These are phyloP conservation scores for Leptobrachium leishanense DNA, from an alignment of 2,113 vertebrate genomes.

Conservation along the genomic window DNA sequence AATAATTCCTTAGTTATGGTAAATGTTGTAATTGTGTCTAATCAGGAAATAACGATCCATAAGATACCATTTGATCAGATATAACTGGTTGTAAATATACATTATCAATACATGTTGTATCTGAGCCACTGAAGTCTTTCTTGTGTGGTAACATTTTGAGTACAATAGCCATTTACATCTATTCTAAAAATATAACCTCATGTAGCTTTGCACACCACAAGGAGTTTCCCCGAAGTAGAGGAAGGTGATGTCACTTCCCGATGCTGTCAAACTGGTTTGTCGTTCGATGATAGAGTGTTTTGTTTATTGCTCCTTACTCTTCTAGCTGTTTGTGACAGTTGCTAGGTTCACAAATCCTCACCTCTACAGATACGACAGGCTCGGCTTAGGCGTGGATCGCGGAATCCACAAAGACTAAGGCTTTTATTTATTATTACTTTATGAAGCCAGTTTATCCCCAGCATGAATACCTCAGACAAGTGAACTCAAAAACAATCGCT, in stretches of 20 bases:
- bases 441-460: too few relatives aligned
- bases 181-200: constrained; percentile 56
- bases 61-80: background rate
- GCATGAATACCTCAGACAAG: too few relatives aligned
- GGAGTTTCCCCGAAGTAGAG: constrained; percentile 72
- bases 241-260: constrained; percentile 75
- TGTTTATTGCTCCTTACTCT: constrained; percentile 7
- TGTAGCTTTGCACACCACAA: constrained; percentile 68
- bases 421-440: too few relatives aligned
- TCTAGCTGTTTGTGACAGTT: constrained; percentile 11
- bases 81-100: constrained; percentile 4
- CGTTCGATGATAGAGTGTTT: constrained; percentile 22
- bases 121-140: background rate
- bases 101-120: background rate
- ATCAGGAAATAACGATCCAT: constrained; percentile 2
- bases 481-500: too few relatives aligned
- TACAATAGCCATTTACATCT: constrained; percentile 53
- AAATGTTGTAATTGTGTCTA: constrained; percentile 27
- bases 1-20: constrained; percentile 17
- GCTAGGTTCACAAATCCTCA: background rate
- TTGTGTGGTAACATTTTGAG: background rate
- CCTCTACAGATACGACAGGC: too few relatives aligned
- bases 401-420: too few relatives aligned
- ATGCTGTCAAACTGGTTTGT: constrained; percentile 74
- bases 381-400: too few relatives aligned